phyloP scores from a whole-genome alignment of 2,113 vertebrate genomes.

The Pionites leucogaster region DNA sequence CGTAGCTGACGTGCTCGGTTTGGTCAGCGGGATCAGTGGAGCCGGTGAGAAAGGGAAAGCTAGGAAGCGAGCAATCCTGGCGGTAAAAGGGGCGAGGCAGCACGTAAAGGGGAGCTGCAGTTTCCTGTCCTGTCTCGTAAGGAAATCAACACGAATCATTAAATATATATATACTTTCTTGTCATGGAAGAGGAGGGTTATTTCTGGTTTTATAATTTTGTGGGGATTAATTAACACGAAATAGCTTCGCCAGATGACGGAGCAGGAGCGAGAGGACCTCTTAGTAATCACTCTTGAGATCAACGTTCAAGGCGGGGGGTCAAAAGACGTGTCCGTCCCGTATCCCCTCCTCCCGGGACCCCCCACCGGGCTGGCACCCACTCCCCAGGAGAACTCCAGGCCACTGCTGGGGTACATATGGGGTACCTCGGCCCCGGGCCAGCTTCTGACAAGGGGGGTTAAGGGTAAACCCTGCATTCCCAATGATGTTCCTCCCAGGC shows the following conservation, averaged over 20 bases:
- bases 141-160: neutral
- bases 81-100: neutral
- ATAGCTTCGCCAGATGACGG: neutral
- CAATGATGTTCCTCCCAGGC: neutral
- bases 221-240: neutral
- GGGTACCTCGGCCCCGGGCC: neutral
- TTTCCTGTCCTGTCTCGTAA: conserved; percentile 4
- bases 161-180: neutral
- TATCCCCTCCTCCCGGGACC: neutral
- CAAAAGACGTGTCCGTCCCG: neutral
- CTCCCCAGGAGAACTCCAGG: neutral
- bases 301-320: neutral
- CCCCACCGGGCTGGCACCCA: neutral
- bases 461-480: neutral
- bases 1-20: neutral
- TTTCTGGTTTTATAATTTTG: conserved; percentile 31
- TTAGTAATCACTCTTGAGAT: neutral
- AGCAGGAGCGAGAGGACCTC: neutral
- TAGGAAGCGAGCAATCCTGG: neutral
- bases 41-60: neutral
- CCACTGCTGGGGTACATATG: neutral
- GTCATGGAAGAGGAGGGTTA: neutral
- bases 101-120: neutral
- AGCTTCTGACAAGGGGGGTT: neutral
- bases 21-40: neutral